Conservation (phyloP, 2,113 vertebrate genomes). For the Centropus bengalensis region DNA sequence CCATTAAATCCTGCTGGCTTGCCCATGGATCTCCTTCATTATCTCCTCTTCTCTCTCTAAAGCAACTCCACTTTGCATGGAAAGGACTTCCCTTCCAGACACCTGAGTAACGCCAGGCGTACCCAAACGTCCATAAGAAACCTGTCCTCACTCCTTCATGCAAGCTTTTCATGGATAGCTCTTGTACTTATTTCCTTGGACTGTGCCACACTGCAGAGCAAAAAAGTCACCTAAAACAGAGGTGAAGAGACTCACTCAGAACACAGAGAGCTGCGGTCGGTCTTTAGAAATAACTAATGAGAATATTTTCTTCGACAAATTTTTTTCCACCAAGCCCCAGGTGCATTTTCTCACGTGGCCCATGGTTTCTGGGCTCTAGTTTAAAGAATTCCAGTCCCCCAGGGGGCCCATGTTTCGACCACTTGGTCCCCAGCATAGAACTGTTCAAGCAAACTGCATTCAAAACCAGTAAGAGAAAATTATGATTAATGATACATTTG, state of each 20-base stretch:
- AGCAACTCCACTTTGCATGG: background rate
- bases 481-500: conserved; percentile 62
- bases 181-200: background rate
- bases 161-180: background rate
- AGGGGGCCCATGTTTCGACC: background rate
- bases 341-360: background rate
- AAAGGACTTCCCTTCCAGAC: background rate
- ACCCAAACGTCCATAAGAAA: background rate
- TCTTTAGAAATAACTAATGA: background rate
- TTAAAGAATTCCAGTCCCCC: background rate
- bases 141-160: background rate
- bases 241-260: background rate
- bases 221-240: background rate
- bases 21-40: background rate
- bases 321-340: background rate
- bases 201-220: background rate
- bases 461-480: conserved; percentile 24
- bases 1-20: background rate
- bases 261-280: background rate
- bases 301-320: background rate
- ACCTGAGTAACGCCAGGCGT: background rate
- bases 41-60: background rate
- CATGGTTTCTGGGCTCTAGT: background rate
- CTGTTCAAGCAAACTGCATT: background rate
- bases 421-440: background rate